Evolutionary conservation across 2,113 vertebrate genomes (phyloP).

Genomic region (Entosphenus tridentatus): DNA sequence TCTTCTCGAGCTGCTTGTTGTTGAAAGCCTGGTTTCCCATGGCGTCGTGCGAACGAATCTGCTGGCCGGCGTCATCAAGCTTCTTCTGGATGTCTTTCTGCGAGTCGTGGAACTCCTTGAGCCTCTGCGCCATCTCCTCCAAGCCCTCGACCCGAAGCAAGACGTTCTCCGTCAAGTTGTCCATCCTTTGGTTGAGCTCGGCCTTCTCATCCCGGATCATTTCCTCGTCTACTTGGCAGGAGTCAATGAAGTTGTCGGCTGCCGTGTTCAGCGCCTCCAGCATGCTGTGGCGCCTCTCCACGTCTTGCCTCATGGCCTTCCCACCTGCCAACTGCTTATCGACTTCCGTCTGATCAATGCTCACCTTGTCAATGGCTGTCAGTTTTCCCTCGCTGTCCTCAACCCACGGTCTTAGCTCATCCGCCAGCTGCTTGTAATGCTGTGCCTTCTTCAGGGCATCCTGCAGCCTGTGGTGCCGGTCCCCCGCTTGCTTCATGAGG

Average conservation of each 20-base stretch:
- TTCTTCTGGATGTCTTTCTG: conserved; percentile 65
- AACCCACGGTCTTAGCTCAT: conserved; percentile 55
- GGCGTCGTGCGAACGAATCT: conserved; percentile 78
- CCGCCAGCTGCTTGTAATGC: conserved; percentile 42
- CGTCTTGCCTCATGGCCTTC: conserved; percentile 41
- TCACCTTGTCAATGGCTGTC: conserved; percentile 30
- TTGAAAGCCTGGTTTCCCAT: conserved; percentile 77
- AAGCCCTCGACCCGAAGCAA: conserved; percentile 41
- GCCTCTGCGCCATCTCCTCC: conserved; percentile 63
- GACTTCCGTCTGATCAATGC: conserved; percentile 40
- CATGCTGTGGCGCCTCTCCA: conserved; percentile 52
- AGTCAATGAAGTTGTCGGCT: conserved; percentile 61
- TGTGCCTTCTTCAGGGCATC: conserved; percentile 53
- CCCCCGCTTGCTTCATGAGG: conserved; percentile 33
- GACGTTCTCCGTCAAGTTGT: conserved; percentile 46
- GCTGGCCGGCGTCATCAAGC: conserved; percentile 65
- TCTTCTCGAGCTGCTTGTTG: conserved; percentile 72
- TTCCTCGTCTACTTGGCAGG: conserved; percentile 54
- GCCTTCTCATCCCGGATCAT: conserved; percentile 73
- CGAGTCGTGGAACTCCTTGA: conserved; percentile 82
- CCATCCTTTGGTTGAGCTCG: conserved; percentile 47
- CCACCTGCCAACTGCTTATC: conserved; percentile 47
- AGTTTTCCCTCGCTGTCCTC: conserved; percentile 41
- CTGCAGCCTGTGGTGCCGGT: conserved; percentile 38
- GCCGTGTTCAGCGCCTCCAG: conserved; percentile 57